These are phyloP conservation scores for Sweltsa coloradensis DNA, from an alignment of 1,140 invertebrate species.

Conservation along the genomic window DNA sequence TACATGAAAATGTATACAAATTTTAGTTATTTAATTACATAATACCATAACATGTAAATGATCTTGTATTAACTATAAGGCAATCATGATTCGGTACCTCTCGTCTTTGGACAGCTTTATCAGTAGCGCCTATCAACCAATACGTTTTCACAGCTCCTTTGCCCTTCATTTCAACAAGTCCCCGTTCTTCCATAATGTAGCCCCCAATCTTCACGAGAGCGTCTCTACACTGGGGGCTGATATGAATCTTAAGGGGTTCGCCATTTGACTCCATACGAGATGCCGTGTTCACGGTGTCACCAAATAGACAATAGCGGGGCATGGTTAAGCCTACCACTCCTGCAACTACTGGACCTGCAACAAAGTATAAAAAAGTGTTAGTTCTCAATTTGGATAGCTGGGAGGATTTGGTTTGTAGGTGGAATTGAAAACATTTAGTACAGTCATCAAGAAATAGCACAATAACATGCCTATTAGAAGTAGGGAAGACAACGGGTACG, in stretches of 20 bases:
- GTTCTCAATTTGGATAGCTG: too few relatives aligned
- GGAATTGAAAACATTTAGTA: too few relatives aligned
- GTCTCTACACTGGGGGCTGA: slow-evolving; percentile 71
- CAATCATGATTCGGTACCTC: too few relatives aligned
- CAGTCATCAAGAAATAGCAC: too few relatives aligned
- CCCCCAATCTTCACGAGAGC: slow-evolving; percentile 78
- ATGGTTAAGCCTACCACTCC: slow-evolving; percentile 95
- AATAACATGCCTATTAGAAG: too few relatives aligned
- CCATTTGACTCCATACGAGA: slow-evolving; percentile 93
- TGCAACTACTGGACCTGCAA: slow-evolving; percentile 76
- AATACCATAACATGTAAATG: too few relatives aligned
- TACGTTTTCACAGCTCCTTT: slow-evolving; percentile 75
- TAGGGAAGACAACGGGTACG: too few relatives aligned
- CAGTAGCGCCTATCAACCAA: slow-evolving; percentile 78
- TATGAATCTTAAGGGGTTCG: slow-evolving; percentile 83
- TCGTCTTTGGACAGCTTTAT: slow-evolving; percentile 68
- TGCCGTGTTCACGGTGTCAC: slow-evolving; percentile 88
- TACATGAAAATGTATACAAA: too few relatives aligned
- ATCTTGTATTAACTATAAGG: too few relatives aligned
- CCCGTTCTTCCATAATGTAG: slow-evolving; percentile 72
- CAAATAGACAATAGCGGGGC: slow-evolving; percentile 91
- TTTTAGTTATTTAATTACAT: too few relatives aligned
- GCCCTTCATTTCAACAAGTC: slow-evolving; percentile 79
- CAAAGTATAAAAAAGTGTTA: too few relatives aligned
- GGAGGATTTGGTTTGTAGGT: too few relatives aligned